Evolutionary conservation across 53 echinoderm and acorn worm genomes (phyloP), one percentile per base, ranked within the genome.

Genomic region (Paelopatides confundens): DNA sequence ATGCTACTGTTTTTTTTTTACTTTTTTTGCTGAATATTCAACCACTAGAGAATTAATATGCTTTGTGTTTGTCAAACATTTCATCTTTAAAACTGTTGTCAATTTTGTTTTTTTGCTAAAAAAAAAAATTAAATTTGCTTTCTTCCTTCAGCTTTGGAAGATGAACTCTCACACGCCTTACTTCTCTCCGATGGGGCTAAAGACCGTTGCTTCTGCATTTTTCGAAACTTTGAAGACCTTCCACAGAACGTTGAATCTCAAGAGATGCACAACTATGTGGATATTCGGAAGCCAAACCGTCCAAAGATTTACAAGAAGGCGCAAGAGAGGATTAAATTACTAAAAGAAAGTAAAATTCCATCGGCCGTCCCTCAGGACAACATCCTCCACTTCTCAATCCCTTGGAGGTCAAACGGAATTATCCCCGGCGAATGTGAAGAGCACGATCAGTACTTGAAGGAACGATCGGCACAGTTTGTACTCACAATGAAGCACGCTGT

Each of bases 281-380:
- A 99, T 90, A 93, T 99, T 39, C 92, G 95, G 53, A 99, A 99
- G 88, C 95, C 99, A 53, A 95, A 89, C 87, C 86, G 94, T 71
- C 99, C 99, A 68, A 99, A 99, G 90, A 95, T 95, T 48, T 95
- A 94, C 87, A 99, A 99, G 89, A 99, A 99, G 66, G 99, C 99
- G 17, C 96, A 96, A 51, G 99, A 99, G 67, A 88, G 94, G 43
- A 92, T 99, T 68, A 99, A 99, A 77, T 87, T 89, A 21, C 86
- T 99, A 30, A 99, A 96, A 51, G 99, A 99, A 35, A 93, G 90
- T 15, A 94, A 91, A 63, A 94, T 99, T 31, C 95, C 95, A 3
- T 90, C 94, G 2, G 83, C 92, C 63, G 94, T 90, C 46, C 87
- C 92, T 1, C 92, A 93, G 65, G 93, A 94, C 46, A 99, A 99